phyloP scores from a whole-genome alignment of 2,797 vertebrate species.

The Otolemur crassicaudatus region DNA sequence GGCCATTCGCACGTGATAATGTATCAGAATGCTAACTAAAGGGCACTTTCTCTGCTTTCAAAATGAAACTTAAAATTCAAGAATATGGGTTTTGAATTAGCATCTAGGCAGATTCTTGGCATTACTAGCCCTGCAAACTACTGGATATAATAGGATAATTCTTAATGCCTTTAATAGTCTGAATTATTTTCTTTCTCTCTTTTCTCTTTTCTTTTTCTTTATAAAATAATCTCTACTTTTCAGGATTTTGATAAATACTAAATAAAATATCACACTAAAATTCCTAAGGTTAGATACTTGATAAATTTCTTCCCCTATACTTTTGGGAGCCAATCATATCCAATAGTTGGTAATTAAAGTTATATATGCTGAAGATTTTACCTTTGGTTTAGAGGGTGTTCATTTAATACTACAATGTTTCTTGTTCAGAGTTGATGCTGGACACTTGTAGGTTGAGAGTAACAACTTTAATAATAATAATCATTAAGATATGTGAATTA shows the following conservation, averaged over 20 bases:
- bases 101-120: background rate
- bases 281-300: background rate
- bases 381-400: background rate
- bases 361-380: background rate
- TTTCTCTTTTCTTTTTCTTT: background rate
- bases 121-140: background rate
- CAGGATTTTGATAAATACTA: background rate
- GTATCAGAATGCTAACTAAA: background rate
- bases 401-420: constrained; percentile 37
- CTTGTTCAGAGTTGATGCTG: background rate
- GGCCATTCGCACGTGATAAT: background rate
- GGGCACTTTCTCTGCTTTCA: background rate
- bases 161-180: background rate
- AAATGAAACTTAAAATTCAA: background rate
- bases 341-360: background rate
- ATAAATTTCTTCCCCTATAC: background rate
- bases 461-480: background rate
- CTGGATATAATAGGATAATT: background rate
- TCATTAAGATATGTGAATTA: background rate
- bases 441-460: background rate
- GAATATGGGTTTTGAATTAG: background rate
- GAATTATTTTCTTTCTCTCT: background rate
- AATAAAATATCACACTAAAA: background rate
- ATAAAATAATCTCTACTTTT: background rate
- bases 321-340: background rate